Evolutionary conservation across 2,797 vertebrate genomes (phyloP).

Genomic region (Dromococcyx pavoninus): DNA sequence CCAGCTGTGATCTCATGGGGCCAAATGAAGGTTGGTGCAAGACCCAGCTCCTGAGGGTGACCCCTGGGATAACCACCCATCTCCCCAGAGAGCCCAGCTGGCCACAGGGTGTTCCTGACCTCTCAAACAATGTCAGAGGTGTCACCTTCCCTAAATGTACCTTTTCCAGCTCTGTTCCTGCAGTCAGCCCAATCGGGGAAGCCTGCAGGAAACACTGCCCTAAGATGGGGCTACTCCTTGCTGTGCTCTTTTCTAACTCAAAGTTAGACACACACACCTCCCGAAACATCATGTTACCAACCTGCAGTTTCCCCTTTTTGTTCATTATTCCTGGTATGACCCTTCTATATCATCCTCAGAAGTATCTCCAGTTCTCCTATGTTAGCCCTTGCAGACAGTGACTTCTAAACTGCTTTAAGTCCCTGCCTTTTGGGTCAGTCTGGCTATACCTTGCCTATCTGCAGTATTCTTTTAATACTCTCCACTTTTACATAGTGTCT

Average conservation of each 20-base stretch:
- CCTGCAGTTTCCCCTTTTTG: background rate
- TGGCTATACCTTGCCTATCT: background rate
- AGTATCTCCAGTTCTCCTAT: background rate
- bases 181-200: fast-evolving
- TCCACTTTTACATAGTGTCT: background rate
- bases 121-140: background rate
- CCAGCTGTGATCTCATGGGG: background rate
- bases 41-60: background rate
- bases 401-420: background rate
- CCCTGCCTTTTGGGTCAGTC: background rate
- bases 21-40: background rate
- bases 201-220: background rate
- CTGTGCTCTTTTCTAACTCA: background rate
- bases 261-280: background rate
- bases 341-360: background rate
- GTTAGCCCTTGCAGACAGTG: background rate
- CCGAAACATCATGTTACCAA: background rate
- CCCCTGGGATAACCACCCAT: background rate
- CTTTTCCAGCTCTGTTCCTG: background rate
- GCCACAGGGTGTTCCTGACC: background rate
- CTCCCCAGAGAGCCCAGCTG: background rate
- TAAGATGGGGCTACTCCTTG: background rate
- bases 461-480: background rate
- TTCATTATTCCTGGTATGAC: background rate
- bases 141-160: background rate